A percentile compares a stretch with the other conserved stretches of the same genome.
phyloP scores from a whole-genome alignment of 2,888 invertebrate genomes.

The Palloptera scutellata region DNA sequence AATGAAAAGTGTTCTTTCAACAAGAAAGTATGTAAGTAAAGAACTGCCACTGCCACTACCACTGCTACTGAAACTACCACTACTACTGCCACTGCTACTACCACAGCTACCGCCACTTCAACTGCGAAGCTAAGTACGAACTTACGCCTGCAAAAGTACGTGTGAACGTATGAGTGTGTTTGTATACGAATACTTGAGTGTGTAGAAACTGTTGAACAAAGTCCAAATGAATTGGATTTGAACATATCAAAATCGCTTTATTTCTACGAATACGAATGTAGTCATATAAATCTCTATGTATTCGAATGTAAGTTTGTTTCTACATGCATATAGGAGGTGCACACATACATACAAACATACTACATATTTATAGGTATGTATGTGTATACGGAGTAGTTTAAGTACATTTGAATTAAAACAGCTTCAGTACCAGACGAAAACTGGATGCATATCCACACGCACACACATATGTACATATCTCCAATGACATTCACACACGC shows the following conservation, averaged over 20 bases:
- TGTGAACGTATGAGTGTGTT: not conserved
- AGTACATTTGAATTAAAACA: conserved; percentile 11
- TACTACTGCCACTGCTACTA: too few species aligned
- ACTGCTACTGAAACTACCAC: too few species aligned
- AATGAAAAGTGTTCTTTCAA: too few species aligned
- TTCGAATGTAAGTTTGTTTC: not conserved
- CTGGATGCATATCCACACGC: not conserved
- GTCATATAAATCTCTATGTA: not conserved
- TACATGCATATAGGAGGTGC: too few species aligned
- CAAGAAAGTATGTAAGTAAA: too few species aligned
- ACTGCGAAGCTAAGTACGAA: too few species aligned
- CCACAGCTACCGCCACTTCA: too few species aligned
- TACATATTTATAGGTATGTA: not conserved
- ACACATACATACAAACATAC: too few species aligned
- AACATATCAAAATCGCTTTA: not conserved
- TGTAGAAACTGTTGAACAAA: not conserved
- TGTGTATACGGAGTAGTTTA: not conserved
- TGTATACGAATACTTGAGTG: not conserved
- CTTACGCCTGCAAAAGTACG: not conserved
- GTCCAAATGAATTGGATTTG: not conserved
- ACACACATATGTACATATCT: not conserved
- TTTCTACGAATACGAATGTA: not conserved
- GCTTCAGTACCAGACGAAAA: not conserved
- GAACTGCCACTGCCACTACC: too few species aligned
- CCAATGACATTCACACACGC: not conserved